Evolutionary conservation across 1,140 invertebrate species (phyloP), one percentile per base, ranked within the genome.

Genomic region (Drosophila persimilis): DNA sequence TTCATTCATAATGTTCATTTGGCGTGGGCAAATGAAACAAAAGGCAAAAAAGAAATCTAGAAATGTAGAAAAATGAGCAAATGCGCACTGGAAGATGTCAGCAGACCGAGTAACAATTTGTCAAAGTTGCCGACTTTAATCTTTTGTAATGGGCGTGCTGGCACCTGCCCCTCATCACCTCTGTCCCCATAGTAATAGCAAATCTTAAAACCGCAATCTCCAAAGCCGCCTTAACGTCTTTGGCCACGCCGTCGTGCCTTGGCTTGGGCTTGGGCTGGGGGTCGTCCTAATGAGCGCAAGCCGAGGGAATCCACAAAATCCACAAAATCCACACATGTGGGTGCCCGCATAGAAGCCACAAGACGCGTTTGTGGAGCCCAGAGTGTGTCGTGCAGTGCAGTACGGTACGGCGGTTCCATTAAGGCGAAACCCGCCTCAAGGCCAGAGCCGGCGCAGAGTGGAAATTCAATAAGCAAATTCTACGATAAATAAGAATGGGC

Each of bases 41-140:
- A 35, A 56, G 31, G 17, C 3, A 7, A 62, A 54, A 56, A 56
- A 22, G 4, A 47, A 59, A 59, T 59, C 65, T 71, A 41, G 62
- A 39, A 13, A 13, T 11, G 35, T 39, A 39, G 59, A 79, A 81
- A 80, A 81, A 84, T 77, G 67, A 80, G 65, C 45, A 58, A 70
- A 48, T 51, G 67, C 45, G 74, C 70, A 80, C 80, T 85, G 73
- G 74, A 44, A 85, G 80, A 83, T 86, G 83, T 86, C 83, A 88
- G 63, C 83, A 56, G 66, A 74, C 53, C 67, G 55, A 72, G 60
- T 77, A 88, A 86, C 78, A 86, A 86, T 86, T 86, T 86, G 83
- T 86, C 83, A 86, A 88, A 76, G 73, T 86, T 70, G 77, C 73
- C 45, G 51, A 67, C 59, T 66, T 64, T 64, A 55, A 61, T 70